Percentiles rank a stretch among this genome's conserved stretches.
These are phyloP conservation scores for Scotopteryx bipunctaria DNA, from an alignment of 2,888 invertebrate genomes.

Conservation along the genomic window DNA sequence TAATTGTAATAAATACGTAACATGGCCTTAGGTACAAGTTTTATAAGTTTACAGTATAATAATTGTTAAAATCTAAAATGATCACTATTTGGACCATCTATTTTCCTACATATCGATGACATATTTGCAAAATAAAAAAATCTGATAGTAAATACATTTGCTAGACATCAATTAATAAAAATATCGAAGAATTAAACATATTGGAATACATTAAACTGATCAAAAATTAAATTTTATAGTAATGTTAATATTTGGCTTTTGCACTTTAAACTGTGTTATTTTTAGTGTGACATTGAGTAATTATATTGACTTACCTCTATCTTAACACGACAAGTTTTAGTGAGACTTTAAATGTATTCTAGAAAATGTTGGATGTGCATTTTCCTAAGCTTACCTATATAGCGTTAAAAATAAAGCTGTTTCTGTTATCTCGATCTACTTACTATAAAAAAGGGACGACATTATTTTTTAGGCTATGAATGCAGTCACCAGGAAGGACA, in stretches of 20 bases:
- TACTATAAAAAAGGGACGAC: too few relatives aligned
- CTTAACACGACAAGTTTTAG: conserved; percentile 54
- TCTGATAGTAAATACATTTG: too few relatives aligned
- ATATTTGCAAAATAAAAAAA: conserved; percentile 9
- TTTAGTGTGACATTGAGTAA: not conserved
- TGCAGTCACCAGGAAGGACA: too few relatives aligned
- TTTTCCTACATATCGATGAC: conserved; percentile 21
- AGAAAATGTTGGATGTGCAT: too few relatives aligned
- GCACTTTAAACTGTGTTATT: not conserved
- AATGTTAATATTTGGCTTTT: not conserved
- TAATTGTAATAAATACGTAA: conserved; percentile 28
- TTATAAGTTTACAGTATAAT: not conserved
- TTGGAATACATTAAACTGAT: not conserved
- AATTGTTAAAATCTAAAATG: not conserved
- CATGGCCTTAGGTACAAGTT: conserved; percentile 35
- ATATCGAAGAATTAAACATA: not conserved
- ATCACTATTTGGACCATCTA: conserved; percentile 13
- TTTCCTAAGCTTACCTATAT: too few relatives aligned
- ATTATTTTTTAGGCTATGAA: too few relatives aligned
- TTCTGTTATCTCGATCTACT: too few relatives aligned
- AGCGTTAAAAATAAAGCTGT: too few relatives aligned
- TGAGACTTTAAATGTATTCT: conserved; percentile 61
- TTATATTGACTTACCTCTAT: not conserved
- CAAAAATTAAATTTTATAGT: not conserved
- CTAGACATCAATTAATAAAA: too few relatives aligned